These are phyloP conservation scores for Andrena marginata DNA, from an alignment of 2,888 invertebrate species.

Conservation along the genomic window DNA sequence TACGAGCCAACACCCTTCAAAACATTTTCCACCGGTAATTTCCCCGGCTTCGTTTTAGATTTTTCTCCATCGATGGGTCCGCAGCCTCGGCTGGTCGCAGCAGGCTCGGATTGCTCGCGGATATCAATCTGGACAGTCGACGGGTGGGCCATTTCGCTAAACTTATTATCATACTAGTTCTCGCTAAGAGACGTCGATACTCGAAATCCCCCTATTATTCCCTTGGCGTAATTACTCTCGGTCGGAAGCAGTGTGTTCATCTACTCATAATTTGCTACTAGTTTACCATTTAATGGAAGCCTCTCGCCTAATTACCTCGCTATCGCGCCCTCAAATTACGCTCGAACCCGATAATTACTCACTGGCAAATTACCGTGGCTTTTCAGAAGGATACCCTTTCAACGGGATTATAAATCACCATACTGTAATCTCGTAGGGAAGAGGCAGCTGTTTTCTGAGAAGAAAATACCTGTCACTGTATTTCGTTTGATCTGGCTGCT, in stretches of 20 bases:
- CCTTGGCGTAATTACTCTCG: slow-evolving; percentile 23
- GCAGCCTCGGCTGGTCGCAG: no score
- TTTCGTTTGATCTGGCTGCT: background rate
- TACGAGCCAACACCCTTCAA: slow-evolving; percentile 20
- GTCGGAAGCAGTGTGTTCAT: background rate
- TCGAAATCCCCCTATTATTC: slow-evolving; percentile 50
- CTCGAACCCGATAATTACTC: slow-evolving; percentile 28
- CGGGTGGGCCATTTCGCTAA: background rate
- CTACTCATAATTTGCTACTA: slow-evolving; percentile 43
- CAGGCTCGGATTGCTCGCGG: no score
- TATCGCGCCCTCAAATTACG: slow-evolving; percentile 14
- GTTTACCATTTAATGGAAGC: slow-evolving; percentile 44
- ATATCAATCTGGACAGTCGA: background rate
- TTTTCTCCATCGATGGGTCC: background rate
- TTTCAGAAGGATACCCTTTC: background rate
- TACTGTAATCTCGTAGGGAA: background rate
- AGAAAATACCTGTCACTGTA: background rate
- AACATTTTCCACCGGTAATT: slow-evolving; percentile 29
- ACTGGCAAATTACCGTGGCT: slow-evolving; percentile 4
- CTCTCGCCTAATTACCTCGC: slow-evolving; percentile 45
- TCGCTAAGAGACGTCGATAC: slow-evolving; percentile 42
- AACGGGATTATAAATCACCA: background rate
- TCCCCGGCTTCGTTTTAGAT: background rate
- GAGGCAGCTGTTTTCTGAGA: background rate
- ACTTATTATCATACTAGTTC: slow-evolving; percentile 49